Percentiles rank a stretch among this genome's conserved stretches.
Conservation (phyloP, 2,113 vertebrate genomes). For the Myrmophylax atrothorax region DNA sequence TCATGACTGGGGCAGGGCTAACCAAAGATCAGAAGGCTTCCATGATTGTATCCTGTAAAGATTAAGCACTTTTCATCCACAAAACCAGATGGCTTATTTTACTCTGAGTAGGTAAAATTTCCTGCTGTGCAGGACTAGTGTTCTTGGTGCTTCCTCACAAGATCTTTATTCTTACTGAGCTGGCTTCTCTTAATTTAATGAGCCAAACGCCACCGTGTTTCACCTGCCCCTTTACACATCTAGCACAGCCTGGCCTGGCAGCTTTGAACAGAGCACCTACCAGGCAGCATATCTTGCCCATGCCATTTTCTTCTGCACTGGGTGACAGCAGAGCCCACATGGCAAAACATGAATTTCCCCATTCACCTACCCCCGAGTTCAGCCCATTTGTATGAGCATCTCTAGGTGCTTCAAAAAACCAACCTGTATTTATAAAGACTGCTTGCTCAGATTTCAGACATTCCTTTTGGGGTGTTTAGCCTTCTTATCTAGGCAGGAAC, state of each 20-base stretch:
- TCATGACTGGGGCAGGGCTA: not conserved
- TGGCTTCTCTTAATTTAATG: not conserved
- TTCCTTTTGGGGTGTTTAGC: not conserved
- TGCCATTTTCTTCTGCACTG: not conserved
- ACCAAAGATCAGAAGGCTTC: not conserved
- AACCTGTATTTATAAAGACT: not conserved
- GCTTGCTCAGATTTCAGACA: not conserved
- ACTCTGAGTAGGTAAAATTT: not conserved
- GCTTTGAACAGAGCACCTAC: not conserved
- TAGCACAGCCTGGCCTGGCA: not conserved
- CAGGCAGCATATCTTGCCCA: not conserved
- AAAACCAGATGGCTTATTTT: not conserved
- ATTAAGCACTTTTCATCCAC: not conserved
- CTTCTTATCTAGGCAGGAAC: not conserved
- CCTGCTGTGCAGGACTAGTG: not conserved
- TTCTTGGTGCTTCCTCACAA: not conserved
- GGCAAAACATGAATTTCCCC: not conserved
- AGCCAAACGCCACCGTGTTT: not conserved
- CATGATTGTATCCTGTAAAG: not conserved
- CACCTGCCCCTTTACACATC: not conserved
- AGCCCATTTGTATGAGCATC: not conserved
- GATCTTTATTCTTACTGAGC: not conserved
- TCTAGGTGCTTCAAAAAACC: not conserved
- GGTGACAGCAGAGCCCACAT: accelerated
- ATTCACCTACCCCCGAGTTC: not conserved